These are phyloP conservation scores for Lerista edwardsae DNA, from an alignment of 2,797 vertebrate species.

Conservation along the genomic window DNA sequence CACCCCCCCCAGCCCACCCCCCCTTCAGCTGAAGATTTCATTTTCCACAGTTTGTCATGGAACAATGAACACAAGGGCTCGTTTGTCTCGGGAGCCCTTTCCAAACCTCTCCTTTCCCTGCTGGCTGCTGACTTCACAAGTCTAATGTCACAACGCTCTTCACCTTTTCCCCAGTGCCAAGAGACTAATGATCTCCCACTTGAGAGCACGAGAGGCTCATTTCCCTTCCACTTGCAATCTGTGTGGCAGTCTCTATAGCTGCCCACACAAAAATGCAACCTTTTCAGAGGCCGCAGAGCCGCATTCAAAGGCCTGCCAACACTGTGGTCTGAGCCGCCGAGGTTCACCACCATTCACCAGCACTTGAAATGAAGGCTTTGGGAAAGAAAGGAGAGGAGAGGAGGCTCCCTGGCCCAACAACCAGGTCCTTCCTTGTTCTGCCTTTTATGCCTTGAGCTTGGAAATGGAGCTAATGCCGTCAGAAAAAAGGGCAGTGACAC, in stretches of 20 bases:
- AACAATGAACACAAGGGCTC: constrained; percentile 48
- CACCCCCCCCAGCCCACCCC: neutral
- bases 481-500: too few relatives aligned
- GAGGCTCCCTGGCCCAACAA: neutral
- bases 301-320: constrained; percentile 22
- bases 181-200: neutral
- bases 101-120: constrained; percentile 40
- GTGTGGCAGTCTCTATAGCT: constrained; percentile 62
- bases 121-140: constrained; percentile 63
- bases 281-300: constrained; percentile 32
- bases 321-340: constrained; percentile 29
- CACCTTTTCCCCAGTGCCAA: constrained; percentile 63
- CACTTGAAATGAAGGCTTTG: constrained; percentile 20
- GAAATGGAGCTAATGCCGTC: neutral
- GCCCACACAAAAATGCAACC: constrained; percentile 71
- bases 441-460: neutral
- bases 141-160: constrained; percentile 59
- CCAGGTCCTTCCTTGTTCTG: neutral
- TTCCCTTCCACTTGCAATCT: constrained; percentile 51
- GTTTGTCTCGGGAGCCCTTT: constrained; percentile 54
- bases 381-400: neutral
- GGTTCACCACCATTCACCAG: constrained; percentile 11
- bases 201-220: constrained; percentile 71
- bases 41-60: constrained; percentile 53
- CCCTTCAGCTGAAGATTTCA: constrained; percentile 30